Evolutionary conservation across 2,113 vertebrate species (phyloP).

Genomic region (Odobenus rosmarus): DNA sequence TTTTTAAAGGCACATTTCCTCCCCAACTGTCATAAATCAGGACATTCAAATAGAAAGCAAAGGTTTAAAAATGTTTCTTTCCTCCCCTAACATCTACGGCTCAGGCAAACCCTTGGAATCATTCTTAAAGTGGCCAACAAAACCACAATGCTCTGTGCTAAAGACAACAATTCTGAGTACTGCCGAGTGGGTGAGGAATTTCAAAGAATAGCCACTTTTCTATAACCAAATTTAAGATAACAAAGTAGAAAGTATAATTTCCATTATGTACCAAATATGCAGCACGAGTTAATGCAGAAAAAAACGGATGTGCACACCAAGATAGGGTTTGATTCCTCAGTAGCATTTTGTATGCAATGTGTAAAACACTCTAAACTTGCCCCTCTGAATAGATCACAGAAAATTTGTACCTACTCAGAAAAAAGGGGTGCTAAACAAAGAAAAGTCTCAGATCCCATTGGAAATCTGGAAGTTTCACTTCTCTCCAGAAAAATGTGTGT

Average conservation of each 20-base stretch:
- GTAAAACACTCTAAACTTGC: neutral
- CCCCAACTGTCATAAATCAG: neutral
- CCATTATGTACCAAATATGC: neutral
- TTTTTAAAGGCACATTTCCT: neutral
- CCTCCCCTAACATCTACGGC: neutral
- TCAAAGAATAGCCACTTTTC: neutral
- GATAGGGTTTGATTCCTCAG: neutral
- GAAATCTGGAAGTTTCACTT: neutral
- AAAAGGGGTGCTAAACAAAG: neutral
- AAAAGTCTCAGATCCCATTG: neutral
- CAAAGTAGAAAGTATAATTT: neutral
- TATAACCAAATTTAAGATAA: neutral
- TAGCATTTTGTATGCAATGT: neutral
- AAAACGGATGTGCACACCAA: neutral
- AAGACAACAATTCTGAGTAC: neutral
- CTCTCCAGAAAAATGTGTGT: neutral
- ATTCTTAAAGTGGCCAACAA: neutral
- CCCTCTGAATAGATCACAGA: neutral
- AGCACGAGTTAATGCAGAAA: neutral
- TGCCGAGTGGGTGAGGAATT: neutral
- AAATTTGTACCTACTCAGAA: neutral
- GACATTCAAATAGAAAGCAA: neutral
- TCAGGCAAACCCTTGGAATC: neutral
- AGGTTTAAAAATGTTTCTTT: constrained; percentile 3
- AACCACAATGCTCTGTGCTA: neutral